phyloP scores from a whole-genome alignment of 1,140 invertebrate genomes.

The Rhagoletis pomonella region DNA sequence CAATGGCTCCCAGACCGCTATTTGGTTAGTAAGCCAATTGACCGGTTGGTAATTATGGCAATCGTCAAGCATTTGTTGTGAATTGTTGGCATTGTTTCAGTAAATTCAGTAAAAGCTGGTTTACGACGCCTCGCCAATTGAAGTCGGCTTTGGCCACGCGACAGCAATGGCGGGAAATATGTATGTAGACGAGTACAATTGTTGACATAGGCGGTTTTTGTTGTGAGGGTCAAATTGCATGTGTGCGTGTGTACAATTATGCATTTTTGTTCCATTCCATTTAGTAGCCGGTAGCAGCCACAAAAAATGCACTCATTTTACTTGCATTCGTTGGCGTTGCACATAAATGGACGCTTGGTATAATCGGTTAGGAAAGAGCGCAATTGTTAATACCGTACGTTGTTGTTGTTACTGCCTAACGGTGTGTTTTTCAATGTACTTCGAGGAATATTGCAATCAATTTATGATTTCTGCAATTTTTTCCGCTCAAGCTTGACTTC shows the following conservation, averaged over 20 bases:
- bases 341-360: no score
- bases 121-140: not conserved
- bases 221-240: not conserved
- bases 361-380: not conserved
- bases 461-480: not conserved
- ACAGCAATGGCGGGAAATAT: not conserved
- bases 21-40: slow-evolving; percentile 8
- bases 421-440: not conserved
- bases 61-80: not conserved
- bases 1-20: not conserved
- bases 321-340: no score
- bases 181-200: no score
- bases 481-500: not conserved
- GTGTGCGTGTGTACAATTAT: no score
- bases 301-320: no score
- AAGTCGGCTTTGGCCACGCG: slow-evolving; percentile 23
- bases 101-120: not conserved
- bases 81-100: slow-evolving; percentile 7
- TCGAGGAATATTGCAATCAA: not conserved
- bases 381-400: not conserved
- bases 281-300: not conserved
- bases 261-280: no score
- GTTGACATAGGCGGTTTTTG: not conserved
- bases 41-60: not conserved
- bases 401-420: not conserved